These are phyloP conservation scores for Cecidostiba fungosa DNA, from an alignment of 2,888 invertebrate species.

Conservation along the genomic window DNA sequence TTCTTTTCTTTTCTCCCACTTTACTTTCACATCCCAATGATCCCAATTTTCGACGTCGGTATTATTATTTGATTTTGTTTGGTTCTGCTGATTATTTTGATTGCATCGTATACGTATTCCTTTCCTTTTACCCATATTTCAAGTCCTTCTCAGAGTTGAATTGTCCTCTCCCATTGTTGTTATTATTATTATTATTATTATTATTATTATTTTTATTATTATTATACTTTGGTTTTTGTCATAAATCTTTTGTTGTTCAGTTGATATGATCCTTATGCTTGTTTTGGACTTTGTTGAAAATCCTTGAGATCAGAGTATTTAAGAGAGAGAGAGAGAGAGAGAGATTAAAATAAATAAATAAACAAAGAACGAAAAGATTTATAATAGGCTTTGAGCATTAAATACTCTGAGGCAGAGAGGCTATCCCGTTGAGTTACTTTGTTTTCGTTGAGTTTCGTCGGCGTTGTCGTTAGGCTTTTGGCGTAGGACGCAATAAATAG, in stretches of 20 bases:
- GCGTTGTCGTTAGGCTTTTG: constrained; percentile 79
- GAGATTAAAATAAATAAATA: too few relatives aligned
- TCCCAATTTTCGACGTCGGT: constrained; percentile 11
- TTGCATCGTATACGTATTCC: constrained; percentile 65
- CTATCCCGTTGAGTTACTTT: constrained; percentile 66
- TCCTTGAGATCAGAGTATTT: constrained; percentile 49
- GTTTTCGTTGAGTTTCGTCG: constrained; percentile 76
- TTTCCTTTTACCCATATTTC: constrained; percentile 65
- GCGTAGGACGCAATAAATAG: constrained; percentile 76
- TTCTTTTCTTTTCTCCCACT: constrained; percentile 40
- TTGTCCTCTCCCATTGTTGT: neutral
- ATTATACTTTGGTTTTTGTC: constrained; percentile 25
- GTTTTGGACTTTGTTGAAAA: constrained; percentile 52
- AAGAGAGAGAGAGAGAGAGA: neutral
- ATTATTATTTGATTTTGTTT: constrained; percentile 52
- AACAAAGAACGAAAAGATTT: too few relatives aligned
- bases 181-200: constrained; percentile 11
- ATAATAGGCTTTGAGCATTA: constrained; percentile 62
- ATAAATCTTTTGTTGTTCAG: constrained; percentile 55
- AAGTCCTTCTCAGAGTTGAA: neutral
- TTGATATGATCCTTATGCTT: constrained; percentile 46
- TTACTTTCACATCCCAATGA: neutral
- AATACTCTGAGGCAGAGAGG: constrained; percentile 69
- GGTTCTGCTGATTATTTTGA: constrained; percentile 56
- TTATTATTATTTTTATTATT: constrained; percentile 50